Conservation (phyloP, 2,888 invertebrate species). For the Boloria selene region DNA sequence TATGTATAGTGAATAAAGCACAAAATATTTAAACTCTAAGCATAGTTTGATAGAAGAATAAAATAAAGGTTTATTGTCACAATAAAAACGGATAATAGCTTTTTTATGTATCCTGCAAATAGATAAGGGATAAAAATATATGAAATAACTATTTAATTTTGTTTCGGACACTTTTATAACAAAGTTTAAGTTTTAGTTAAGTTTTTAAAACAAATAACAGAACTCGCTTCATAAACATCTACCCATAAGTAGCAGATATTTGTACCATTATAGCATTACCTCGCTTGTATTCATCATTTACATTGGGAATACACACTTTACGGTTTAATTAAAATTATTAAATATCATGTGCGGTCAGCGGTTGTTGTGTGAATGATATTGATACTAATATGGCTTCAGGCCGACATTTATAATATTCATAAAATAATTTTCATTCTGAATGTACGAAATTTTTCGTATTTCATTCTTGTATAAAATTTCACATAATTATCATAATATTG, state of each 20-base stretch:
- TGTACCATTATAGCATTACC: constrained; percentile 14
- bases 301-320: constrained; percentile 14
- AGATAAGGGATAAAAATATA: too few relatives aligned
- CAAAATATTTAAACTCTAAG: too few relatives aligned
- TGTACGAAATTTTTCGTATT: constrained; percentile 13
- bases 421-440: constrained; percentile 20
- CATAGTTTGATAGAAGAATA: too few relatives aligned
- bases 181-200: too few relatives aligned
- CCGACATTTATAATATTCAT: constrained; percentile 17
- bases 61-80: too few relatives aligned
- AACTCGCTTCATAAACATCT: too few relatives aligned
- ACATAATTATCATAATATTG: constrained; percentile 7
- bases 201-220: too few relatives aligned
- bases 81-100: too few relatives aligned
- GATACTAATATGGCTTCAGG: constrained; percentile 31
- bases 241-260: neutral
- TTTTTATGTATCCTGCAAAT: too few relatives aligned
- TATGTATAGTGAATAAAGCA: too few relatives aligned
- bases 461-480: constrained; percentile 16
- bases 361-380: constrained; percentile 34
- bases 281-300: constrained; percentile 15
- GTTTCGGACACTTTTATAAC: too few relatives aligned
- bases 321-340: constrained; percentile 23
- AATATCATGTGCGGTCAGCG: constrained; percentile 37
- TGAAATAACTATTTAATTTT: too few relatives aligned